Percentiles rank a stretch among this genome's conserved stretches.
Evolutionary conservation across 1,140 invertebrate genomes (phyloP).

Genomic region (Patella vulgata): DNA sequence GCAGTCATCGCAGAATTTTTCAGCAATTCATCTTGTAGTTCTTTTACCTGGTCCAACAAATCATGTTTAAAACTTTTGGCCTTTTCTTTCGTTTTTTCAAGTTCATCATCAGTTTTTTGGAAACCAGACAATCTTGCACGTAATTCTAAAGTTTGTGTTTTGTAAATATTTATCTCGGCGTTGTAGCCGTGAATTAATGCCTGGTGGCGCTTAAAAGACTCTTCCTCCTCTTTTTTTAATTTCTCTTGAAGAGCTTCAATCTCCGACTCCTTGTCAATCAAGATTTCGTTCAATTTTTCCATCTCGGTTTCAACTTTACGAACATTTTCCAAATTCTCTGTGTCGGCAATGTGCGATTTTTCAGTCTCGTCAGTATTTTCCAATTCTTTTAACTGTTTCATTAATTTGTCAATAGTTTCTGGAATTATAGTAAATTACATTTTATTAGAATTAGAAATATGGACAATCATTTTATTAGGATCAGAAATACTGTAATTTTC

Average conservation of each 20-base stretch:
- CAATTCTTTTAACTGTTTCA: background rate
- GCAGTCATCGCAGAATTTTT: slow-evolving; percentile 30
- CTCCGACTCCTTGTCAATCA: slow-evolving; percentile 30
- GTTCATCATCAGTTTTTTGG: background rate
- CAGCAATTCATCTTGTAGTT: slow-evolving; percentile 34
- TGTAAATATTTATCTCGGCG: slow-evolving; percentile 49
- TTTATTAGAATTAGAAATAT: too few relatives aligned
- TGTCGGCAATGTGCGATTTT: background rate
- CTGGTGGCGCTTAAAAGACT: slow-evolving; percentile 45
- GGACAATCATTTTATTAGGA: too few relatives aligned
- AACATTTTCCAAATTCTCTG: background rate
- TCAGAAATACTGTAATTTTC: too few relatives aligned
- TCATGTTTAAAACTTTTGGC: slow-evolving; percentile 30
- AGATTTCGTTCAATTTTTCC: slow-evolving; percentile 34
- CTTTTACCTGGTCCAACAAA: slow-evolving; percentile 32
- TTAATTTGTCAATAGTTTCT: background rate
- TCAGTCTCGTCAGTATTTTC: background rate
- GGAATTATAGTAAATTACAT: too few relatives aligned
- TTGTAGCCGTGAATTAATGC: slow-evolving; percentile 57
- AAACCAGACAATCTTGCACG: too few relatives aligned
- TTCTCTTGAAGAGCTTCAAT: slow-evolving; percentile 22
- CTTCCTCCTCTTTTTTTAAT: slow-evolving; percentile 38
- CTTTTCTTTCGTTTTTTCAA: slow-evolving; percentile 10
- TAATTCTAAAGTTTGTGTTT: slow-evolving; percentile 27
- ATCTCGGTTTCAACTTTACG: background rate